Percentiles rank a stretch among this genome's conserved stretches.
These are phyloP conservation scores for Pediacus dermestoides DNA, from an alignment of 2,888 invertebrate species.

Conservation along the genomic window DNA sequence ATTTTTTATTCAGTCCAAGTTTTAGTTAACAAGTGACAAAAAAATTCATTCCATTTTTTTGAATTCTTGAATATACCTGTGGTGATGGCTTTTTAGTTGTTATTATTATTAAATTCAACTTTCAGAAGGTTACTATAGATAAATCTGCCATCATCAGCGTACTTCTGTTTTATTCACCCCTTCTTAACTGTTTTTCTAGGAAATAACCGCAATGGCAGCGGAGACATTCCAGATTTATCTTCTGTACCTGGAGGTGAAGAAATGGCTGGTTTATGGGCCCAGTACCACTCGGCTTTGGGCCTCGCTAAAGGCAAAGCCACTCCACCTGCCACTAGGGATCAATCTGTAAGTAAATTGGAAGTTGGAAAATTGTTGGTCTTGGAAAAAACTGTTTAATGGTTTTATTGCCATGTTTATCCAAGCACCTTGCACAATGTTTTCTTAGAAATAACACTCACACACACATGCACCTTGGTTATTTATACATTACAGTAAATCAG, in stretches of 20 bases:
- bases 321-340: constrained; percentile 58
- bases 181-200: constrained; percentile 30
- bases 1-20: too few species aligned
- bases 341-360: constrained; percentile 65
- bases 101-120: too few species aligned
- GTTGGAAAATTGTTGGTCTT: too few species aligned
- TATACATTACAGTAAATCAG: constrained; percentile 2
- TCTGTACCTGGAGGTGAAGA: constrained; percentile 59
- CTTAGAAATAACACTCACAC: neutral
- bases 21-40: too few species aligned
- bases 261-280: constrained; percentile 83
- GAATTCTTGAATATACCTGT: too few species aligned
- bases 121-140: too few species aligned
- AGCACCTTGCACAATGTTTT: neutral
- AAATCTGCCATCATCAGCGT: constrained; percentile 12
- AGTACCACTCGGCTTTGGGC: constrained; percentile 76
- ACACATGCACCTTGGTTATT: neutral
- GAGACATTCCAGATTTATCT: constrained; percentile 52
- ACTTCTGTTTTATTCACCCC: constrained; percentile 10
- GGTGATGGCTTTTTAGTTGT: too few species aligned
- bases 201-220: constrained; percentile 45
- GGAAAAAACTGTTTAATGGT: too few species aligned
- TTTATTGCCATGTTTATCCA: neutral
- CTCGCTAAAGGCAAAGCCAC: constrained; percentile 58
- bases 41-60: too few species aligned